Conservation (phyloP, 2,797 vertebrate species). For the Sebastes oblongus region DNA sequence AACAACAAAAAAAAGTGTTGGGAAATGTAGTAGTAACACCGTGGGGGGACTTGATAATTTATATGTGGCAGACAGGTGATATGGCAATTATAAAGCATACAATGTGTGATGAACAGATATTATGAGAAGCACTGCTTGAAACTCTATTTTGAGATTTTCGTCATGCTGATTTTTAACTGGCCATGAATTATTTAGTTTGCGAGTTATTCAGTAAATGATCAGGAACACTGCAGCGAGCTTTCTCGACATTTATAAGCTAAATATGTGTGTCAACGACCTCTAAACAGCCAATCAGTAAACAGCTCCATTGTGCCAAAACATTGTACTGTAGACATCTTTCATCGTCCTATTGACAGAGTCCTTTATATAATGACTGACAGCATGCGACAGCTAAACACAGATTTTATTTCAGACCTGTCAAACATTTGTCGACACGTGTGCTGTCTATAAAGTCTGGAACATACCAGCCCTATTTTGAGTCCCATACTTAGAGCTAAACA, state of each 20-base stretch:
- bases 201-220: slow-evolving; percentile 12
- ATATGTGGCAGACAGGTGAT: slow-evolving; percentile 11
- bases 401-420: slow-evolving; percentile 71
- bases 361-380: slow-evolving; percentile 69
- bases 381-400: slow-evolving; percentile 64
- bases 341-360: slow-evolving; percentile 50
- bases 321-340: slow-evolving; percentile 46
- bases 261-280: slow-evolving; percentile 28
- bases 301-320: slow-evolving; percentile 41
- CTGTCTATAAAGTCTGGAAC: slow-evolving; percentile 56
- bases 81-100: background rate
- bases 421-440: slow-evolving; percentile 60
- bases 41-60: slow-evolving; percentile 7
- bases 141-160: background rate
- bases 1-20: slow-evolving; percentile 23
- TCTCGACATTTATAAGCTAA: slow-evolving; percentile 11
- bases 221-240: background rate
- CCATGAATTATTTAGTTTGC: slow-evolving; percentile 10
- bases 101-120: slow-evolving; percentile 1
- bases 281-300: slow-evolving; percentile 52
- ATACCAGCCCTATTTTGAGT: slow-evolving; percentile 45
- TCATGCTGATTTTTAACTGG: background rate
- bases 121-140: background rate
- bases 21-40: background rate
- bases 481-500: slow-evolving; percentile 18